Evolutionary conservation across 35 echinoderm and acorn worm species (phyloP), one percentile per base, ranked within the genome.

Genomic region (Anneissia japonica): DNA sequence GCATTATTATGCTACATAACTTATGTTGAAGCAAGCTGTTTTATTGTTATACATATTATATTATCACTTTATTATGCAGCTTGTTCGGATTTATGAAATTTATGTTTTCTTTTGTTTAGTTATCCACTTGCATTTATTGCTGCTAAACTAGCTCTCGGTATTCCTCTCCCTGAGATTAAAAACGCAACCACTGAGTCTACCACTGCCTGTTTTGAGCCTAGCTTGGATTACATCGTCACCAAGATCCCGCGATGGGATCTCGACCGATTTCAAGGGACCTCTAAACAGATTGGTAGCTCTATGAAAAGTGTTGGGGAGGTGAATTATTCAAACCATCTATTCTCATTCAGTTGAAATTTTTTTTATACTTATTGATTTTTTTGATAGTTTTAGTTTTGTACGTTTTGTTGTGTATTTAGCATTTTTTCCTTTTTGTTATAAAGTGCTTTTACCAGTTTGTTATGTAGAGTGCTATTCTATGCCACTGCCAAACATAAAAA

Each of bases 251-350:
- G 96, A n/a, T 99, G 96, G 96, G 96, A 99, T 77, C 84, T 99
- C 81, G 96, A 99, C 56, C 84, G 96, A 6, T 99, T 99, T 89
- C 96, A 99, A 40, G 89, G 92, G 1, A 94, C 88, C 19, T 99
- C 96, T 19, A 84, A 93, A 11, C 80, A 84, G 35, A 99, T 99
- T 37, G 95, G 96, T 32, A 99, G 96, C 81, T 89, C 92, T 40
- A 99, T 99, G 96, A 99, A 99, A 41, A 99, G 96, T 92, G 96
- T 99, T 35, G 96, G 96, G 7, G 96, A 99, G 92, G 96, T 99
- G 43, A 51, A 64, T n/a, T n/a, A n/a, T n/a, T n/a, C n/a, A n/a
- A n/a, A n/a, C n/a, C n/a, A n/a, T n/a, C n/a, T n/a, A n/a, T n/a
- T n/a, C n/a, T n/a, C n/a, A n/a, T n/a, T n/a, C n/a, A n/a, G n/a